These are phyloP conservation scores for Apostichopus californicus DNA, from an alignment of 35 echinoderm and acorn worm genomes.

Conservation along the genomic window DNA sequence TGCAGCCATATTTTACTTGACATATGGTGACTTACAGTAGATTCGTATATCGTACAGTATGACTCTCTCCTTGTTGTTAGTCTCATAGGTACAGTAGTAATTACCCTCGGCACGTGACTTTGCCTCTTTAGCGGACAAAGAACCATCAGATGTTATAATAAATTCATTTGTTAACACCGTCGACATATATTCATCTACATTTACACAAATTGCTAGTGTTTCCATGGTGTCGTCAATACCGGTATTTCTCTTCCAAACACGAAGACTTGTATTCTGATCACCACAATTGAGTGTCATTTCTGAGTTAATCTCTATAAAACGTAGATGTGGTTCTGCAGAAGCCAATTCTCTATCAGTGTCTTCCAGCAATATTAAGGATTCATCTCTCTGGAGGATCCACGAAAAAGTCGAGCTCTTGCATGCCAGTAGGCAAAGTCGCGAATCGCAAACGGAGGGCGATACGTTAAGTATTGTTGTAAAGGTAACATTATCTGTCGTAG, in stretches of 20 bases:
- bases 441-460: background rate
- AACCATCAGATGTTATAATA: background rate
- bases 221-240: background rate
- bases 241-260: background rate
- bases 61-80: background rate
- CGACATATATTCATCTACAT: background rate
- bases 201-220: background rate
- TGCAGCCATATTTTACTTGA: background rate
- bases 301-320: background rate
- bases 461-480: background rate
- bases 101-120: background rate
- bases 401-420: background rate
- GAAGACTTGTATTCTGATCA: background rate
- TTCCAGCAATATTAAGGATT: constrained; percentile 3
- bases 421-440: background rate
- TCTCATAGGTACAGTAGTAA: constrained; percentile 7
- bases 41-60: background rate
- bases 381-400: background rate
- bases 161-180: background rate
- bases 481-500: background rate
- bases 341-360: background rate
- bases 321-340: background rate
- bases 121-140: background rate
- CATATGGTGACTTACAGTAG: background rate
- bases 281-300: background rate